A percentile compares a stretch with the other conserved stretches of the same genome.
Conservation (phyloP, 1,140 invertebrate genomes). For the Achroia grisella region DNA sequence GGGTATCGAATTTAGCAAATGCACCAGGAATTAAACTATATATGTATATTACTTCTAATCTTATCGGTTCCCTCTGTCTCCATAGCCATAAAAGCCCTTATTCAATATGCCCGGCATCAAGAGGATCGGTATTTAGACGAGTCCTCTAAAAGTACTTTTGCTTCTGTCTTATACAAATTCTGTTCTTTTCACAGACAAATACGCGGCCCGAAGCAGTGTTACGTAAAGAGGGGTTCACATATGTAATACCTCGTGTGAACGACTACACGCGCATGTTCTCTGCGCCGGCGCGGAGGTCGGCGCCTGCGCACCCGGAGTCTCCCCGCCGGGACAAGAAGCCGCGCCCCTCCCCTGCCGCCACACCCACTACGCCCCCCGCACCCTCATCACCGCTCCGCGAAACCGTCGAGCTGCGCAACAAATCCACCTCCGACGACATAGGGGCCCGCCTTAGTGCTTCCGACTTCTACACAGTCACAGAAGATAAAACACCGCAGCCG, state of each 20-base stretch:
- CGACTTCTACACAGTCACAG: slow-evolving; percentile 67
- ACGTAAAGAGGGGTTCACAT: slow-evolving; percentile 65
- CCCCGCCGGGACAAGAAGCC: slow-evolving; percentile 64
- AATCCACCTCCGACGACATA: slow-evolving; percentile 15
- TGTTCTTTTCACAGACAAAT: slow-evolving; percentile 27
- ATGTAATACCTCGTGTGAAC: slow-evolving; percentile 72
- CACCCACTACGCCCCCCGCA: slow-evolving; percentile 3
- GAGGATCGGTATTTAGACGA: too few species aligned
- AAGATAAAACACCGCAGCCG: slow-evolving; percentile 63
- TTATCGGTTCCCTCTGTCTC: too few species aligned
- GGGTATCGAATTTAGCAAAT: too few species aligned
- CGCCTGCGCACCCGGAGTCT: slow-evolving; percentile 50
- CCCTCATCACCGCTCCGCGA: slow-evolving; percentile 8
- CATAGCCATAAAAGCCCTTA: too few species aligned
- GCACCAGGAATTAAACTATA: too few species aligned
- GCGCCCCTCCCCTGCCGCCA: slow-evolving; percentile 20
- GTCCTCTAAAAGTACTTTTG: too few species aligned
- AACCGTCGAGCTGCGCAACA: slow-evolving; percentile 45
- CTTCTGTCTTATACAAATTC: too few species aligned
- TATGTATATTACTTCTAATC: too few species aligned
- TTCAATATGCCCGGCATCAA: too few species aligned
- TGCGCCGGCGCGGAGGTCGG: slow-evolving; percentile 52
- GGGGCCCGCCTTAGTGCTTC: slow-evolving; percentile 60
- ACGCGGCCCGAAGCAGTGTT: slow-evolving; percentile 48
- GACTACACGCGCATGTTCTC: slow-evolving; percentile 73